A percentile compares a stretch with the other conserved stretches of the same genome.
phyloP scores from a whole-genome alignment of 2,113 vertebrate species.

The Pelmatolapia mariae region DNA sequence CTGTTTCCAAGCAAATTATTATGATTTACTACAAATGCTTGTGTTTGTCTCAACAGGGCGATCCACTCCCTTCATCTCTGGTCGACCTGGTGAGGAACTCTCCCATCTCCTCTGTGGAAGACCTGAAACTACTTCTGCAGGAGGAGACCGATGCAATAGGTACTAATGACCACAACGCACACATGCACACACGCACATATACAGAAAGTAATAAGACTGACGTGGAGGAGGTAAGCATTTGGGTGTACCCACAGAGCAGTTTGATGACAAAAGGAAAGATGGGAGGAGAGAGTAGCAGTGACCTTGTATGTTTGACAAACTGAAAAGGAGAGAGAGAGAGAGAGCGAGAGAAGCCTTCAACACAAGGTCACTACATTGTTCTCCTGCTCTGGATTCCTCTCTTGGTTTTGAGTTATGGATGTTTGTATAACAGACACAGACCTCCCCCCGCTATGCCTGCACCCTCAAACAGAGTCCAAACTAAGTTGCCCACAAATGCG shows the following conservation, averaged over 20 bases:
- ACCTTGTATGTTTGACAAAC: constrained; percentile 31
- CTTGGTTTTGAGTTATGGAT: constrained; percentile 27
- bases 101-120: constrained; percentile 84
- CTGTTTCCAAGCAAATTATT: not conserved
- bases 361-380: constrained; percentile 61
- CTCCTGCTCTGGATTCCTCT: constrained; percentile 39
- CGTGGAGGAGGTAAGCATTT: constrained; percentile 24
- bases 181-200: not conserved
- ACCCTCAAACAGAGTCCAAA: not conserved
- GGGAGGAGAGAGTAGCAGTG: not conserved
- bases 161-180: constrained; percentile 49
- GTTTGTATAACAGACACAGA: constrained; percentile 6
- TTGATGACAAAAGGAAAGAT: not conserved
- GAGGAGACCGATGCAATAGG: constrained; percentile 83
- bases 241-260: constrained; percentile 16
- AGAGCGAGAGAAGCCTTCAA: not conserved
- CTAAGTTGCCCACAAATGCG: not conserved
- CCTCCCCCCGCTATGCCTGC: not conserved
- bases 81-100: constrained; percentile 83
- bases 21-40: not conserved
- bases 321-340: not conserved
- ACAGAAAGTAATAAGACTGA: constrained; percentile 12
- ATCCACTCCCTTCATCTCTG: constrained; percentile 85
- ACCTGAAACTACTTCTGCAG: constrained; percentile 84
- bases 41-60: constrained; percentile 70